These are phyloP conservation scores for Cichladusa arquata DNA, from an alignment of 2,113 vertebrate genomes.

Conservation along the genomic window DNA sequence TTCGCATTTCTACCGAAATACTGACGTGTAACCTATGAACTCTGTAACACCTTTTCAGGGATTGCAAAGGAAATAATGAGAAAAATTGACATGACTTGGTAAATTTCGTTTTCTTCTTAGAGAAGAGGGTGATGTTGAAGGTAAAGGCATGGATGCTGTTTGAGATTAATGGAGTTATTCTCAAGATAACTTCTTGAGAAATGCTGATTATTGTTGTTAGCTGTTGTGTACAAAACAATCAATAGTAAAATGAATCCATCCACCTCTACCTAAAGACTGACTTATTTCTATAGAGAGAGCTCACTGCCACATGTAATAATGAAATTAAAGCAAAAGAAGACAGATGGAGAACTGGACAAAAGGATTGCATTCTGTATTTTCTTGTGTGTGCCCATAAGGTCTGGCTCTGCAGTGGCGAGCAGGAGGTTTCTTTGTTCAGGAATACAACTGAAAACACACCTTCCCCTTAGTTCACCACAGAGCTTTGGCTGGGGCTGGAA, in stretches of 20 bases:
- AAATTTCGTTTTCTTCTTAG: conserved; percentile 18
- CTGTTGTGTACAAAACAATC: background rate
- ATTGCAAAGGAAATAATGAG: background rate
- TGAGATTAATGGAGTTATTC: background rate
- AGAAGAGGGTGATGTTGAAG: background rate
- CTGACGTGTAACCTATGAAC: background rate
- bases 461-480: background rate
- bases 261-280: background rate
- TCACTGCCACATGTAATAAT: background rate
- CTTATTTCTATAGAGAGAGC: background rate
- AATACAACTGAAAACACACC: background rate
- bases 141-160: background rate
- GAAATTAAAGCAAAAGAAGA: background rate
- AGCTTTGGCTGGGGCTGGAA: background rate
- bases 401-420: background rate
- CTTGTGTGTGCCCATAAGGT: background rate
- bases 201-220: background rate
- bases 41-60: background rate
- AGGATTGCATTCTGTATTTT: background rate
- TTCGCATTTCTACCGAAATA: background rate
- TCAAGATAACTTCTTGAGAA: background rate
- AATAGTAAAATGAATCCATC: background rate
- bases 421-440: background rate
- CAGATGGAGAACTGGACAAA: background rate
- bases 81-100: background rate